Conservation (phyloP, 2,113 vertebrate genomes). For the Shinisaurus crocodilurus region DNA sequence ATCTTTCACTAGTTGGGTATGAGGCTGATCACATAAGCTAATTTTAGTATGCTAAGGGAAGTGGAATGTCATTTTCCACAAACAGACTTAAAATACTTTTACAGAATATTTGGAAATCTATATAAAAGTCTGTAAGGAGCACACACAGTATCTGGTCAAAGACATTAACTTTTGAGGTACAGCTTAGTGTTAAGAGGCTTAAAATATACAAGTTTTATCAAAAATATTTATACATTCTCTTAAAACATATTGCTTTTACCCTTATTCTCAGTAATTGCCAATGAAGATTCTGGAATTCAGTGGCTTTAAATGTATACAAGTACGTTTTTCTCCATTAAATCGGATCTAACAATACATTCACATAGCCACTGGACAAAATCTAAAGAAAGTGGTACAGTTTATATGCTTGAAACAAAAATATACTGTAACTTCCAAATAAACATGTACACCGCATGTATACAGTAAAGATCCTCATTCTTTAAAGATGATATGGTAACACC, state of each 20-base stretch:
- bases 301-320: conserved; percentile 62
- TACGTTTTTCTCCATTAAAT: conserved; percentile 53
- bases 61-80: conserved; percentile 54
- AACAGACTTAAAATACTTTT: conserved; percentile 38
- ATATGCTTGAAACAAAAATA: conserved; percentile 73
- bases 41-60: conserved; percentile 23
- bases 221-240: conserved; percentile 87
- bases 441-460: conserved; percentile 80
- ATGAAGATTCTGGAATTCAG: conserved; percentile 77
- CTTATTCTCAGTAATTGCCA: conserved; percentile 78
- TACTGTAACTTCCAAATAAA: conserved; percentile 81
- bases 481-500: conserved; percentile 67
- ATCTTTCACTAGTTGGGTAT: conserved; percentile 42
- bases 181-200: conserved; percentile 83
- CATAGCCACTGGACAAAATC: conserved; percentile 67
- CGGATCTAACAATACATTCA: conserved; percentile 56
- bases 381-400: conserved; percentile 75
- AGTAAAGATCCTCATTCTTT: conserved; percentile 67
- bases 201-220: conserved; percentile 85
- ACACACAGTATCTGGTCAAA: conserved; percentile 70
- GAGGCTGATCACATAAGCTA: conserved; percentile 15
- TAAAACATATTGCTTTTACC: conserved; percentile 81
- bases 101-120: conserved; percentile 53
- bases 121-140: conserved; percentile 45
- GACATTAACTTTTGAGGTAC: conserved; percentile 82